phyloP scores from a whole-genome alignment of 2,888 invertebrate species.

The Dyspetes luteomarginatus region DNA sequence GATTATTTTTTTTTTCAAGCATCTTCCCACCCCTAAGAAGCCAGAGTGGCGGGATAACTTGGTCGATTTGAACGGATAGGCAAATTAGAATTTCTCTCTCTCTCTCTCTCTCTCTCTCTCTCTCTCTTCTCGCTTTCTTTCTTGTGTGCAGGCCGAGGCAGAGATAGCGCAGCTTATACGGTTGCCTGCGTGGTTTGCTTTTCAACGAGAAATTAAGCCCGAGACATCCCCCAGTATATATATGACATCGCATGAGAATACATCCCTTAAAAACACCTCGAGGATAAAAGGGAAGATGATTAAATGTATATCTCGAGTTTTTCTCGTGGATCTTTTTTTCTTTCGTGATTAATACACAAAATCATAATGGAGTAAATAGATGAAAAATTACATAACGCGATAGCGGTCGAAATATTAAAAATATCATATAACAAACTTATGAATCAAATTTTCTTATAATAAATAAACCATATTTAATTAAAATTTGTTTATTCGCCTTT shows the following conservation, averaged over 20 bases:
- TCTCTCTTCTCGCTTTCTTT: slow-evolving; percentile 52
- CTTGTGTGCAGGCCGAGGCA: slow-evolving; percentile 63
- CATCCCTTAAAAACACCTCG: slow-evolving; percentile 1
- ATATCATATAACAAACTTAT: too few relatives aligned
- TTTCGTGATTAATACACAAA: background rate
- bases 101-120: background rate
- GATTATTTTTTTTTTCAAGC: slow-evolving; percentile 21
- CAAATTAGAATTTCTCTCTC: slow-evolving; percentile 57
- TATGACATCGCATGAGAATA: slow-evolving; percentile 12
- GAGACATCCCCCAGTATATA: background rate
- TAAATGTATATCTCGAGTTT: slow-evolving; percentile 5
- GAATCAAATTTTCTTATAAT: too few relatives aligned
- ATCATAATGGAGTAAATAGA: slow-evolving; percentile 1
- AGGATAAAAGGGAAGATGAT: slow-evolving; percentile 26
- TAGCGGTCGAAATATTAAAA: too few relatives aligned
- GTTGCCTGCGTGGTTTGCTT: slow-evolving; percentile 35
- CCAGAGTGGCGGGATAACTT: slow-evolving; percentile 54
- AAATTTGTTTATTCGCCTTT: too few relatives aligned
- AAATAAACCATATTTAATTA: too few relatives aligned
- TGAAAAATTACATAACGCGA: too few relatives aligned
- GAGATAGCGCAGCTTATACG: slow-evolving; percentile 71
- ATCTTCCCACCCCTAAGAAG: slow-evolving; percentile 22
- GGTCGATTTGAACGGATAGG: slow-evolving; percentile 64
- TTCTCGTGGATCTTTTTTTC: background rate
- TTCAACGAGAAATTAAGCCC: slow-evolving; percentile 37